Evolutionary conservation across 2,113 vertebrate species (phyloP).

Genomic region (Centropristis striata): DNA sequence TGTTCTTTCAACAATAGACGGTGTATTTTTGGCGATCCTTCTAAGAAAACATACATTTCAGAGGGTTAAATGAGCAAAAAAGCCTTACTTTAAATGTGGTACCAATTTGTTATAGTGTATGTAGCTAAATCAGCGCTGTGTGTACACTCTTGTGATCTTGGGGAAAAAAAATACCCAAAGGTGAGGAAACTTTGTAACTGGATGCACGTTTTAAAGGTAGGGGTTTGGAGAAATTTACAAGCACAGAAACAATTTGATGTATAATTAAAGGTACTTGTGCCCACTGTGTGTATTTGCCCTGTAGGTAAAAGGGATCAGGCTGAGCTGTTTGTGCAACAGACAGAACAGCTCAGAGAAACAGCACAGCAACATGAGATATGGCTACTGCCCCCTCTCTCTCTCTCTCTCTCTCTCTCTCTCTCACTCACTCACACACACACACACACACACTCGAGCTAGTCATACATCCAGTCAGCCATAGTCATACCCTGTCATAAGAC

Average conservation of each 20-base stretch:
- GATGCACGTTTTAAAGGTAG: background rate
- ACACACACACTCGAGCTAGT: conserved; percentile 51
- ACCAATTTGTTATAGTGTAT: background rate
- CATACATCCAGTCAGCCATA: conserved; percentile 70
- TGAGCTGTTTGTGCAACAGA: conserved; percentile 42
- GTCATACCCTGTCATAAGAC: conserved; percentile 77
- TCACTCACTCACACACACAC: conserved; percentile 31
- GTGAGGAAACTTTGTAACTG: background rate
- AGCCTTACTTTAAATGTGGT: background rate
- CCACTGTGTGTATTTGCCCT: background rate
- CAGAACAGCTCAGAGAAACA: conserved; percentile 34
- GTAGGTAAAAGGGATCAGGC: conserved; percentile 9
- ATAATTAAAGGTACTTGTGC: background rate
- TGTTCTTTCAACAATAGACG: too few relatives aligned
- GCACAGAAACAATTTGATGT: background rate
- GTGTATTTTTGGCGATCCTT: too few relatives aligned
- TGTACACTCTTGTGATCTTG: background rate
- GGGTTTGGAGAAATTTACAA: background rate
- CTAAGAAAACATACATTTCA: too few relatives aligned
- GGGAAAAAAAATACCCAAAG: too few relatives aligned
- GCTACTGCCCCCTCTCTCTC: background rate
- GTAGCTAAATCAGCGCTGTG: background rate
- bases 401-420: background rate
- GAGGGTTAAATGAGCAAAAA: background rate
- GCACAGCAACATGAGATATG: conserved; percentile 25